These are phyloP conservation scores for Ephialtes manifestator DNA, from an alignment of 2,888 invertebrate species.

Conservation along the genomic window DNA sequence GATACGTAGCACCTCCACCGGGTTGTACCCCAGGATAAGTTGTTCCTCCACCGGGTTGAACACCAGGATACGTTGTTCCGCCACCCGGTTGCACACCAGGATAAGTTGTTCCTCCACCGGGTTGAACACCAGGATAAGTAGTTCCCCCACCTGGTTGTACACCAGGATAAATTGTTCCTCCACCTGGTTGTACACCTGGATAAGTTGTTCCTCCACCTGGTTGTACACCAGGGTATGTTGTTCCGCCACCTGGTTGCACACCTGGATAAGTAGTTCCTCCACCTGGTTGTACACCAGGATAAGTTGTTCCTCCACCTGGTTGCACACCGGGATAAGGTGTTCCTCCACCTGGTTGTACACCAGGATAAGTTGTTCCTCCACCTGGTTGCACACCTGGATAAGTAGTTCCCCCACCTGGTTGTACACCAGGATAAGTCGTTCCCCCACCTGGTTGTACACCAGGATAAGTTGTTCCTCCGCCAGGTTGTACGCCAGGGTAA, in stretches of 20 bases:
- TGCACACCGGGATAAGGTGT: conserved; percentile 51
- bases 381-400: conserved; percentile 38
- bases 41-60: neutral
- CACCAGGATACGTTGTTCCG: conserved; percentile 50
- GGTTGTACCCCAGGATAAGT: conserved; percentile 30
- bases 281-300: conserved; percentile 63
- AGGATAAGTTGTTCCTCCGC: conserved; percentile 58
- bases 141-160: conserved; percentile 27
- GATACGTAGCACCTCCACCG: conserved; percentile 45
- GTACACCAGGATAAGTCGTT: conserved; percentile 23
- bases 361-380: conserved; percentile 32
- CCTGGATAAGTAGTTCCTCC: conserved; percentile 12
- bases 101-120: conserved; percentile 44
- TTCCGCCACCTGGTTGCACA: conserved; percentile 56
- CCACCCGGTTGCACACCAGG: conserved; percentile 67
- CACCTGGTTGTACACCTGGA: conserved; percentile 53
- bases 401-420: conserved; percentile 48
- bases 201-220: conserved; percentile 47
- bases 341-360: conserved; percentile 8
- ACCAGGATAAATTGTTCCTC: conserved; percentile 60
- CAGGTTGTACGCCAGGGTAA: conserved; percentile 48
- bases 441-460: conserved; percentile 40
- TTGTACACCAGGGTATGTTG: conserved; percentile 58
- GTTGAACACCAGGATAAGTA: conserved; percentile 55
- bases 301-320: conserved; percentile 19